A percentile compares a stretch with the other conserved stretches of the same genome.
These are phyloP conservation scores for Brachycybe producta DNA, from an alignment of 2,888 invertebrate species.

Conservation along the genomic window DNA sequence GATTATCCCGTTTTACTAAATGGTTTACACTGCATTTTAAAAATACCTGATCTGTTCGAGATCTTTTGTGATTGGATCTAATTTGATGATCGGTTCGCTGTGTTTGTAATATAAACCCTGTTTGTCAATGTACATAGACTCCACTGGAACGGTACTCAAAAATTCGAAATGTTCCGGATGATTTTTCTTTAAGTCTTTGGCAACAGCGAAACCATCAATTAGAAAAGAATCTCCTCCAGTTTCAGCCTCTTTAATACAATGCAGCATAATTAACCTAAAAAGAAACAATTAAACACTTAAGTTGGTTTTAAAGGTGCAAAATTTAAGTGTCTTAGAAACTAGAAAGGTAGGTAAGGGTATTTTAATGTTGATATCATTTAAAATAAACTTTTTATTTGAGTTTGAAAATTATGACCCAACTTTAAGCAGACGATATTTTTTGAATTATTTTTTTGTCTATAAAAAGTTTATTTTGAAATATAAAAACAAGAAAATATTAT, in stretches of 20 bases:
- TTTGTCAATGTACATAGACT: conserved; percentile 49
- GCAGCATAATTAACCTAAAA: background rate
- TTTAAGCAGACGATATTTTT: too few species aligned
- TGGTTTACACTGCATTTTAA: too few species aligned
- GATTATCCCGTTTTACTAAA: too few species aligned
- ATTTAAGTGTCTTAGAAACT: too few species aligned
- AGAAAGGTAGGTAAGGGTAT: too few species aligned
- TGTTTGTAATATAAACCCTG: conserved; percentile 43
- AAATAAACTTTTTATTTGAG: too few species aligned
- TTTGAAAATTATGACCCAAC: too few species aligned
- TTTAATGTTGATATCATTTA: too few species aligned
- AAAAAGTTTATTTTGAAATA: too few species aligned
- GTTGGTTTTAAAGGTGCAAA: too few species aligned
- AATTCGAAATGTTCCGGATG: conserved; percentile 46
- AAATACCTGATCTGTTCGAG: conserved; percentile 50
- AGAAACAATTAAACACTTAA: conserved; percentile 5
- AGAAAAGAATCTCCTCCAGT: conserved; percentile 57
- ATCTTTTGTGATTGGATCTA: conserved; percentile 43
- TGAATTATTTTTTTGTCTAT: too few species aligned
- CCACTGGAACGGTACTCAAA: conserved; percentile 44
- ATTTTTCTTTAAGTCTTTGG: conserved; percentile 41
- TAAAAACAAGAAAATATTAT: background rate
- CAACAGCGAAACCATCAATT: conserved; percentile 59
- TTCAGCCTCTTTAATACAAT: conserved; percentile 7
- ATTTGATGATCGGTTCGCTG: conserved; percentile 45